Base-by-base conservation (phyloP, 2,113 vertebrate genomes). In the Sminthopsis crassicaudata region DNA sequence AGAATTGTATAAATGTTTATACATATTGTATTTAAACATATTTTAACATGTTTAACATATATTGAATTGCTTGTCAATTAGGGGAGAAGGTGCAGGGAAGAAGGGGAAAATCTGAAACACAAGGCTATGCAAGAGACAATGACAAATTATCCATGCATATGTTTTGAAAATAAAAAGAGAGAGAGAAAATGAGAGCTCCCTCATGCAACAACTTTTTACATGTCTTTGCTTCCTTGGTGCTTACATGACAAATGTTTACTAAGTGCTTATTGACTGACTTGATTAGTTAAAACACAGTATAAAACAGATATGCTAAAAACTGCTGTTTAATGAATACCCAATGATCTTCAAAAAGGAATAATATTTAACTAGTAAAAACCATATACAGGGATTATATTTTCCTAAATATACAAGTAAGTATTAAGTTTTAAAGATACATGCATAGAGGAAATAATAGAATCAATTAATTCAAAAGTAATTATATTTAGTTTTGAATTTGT, bases 391-490 rank as follows among this genome's bases (percentile, higher is more conserved):
- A 84, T 5, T 84, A 16, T 8, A 23, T 84, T 84, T 84, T 84
- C 67, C 36, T 23, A 84, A 84, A 84, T 42, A 19, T 42, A 84
- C 36, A 84, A 84, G 23, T 42, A 84, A 51, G 7, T 48, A 6
- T 76, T 84, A 42, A n/a, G 7, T 84, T 84, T 84, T 84, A 84
- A 42, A 92, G 89, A 93, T 54, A 50, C 53, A 26, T 55, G 3
- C 14, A 55, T 90, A 19, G 19, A 84, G n/a, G 36, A 84, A 84
- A 93, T 46, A 48, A 36, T 76, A 26, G 57, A 90, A 94, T 53
- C 30, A 94, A 88, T 95, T 95, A 95, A 90, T 93, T 94, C 10
- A 96, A 90, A 19, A 93, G 92, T 42, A 97, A 53, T 60, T 90
- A 8, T 60, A 50, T 16, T 93, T 91, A 89, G 1, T 53, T 46